Evolutionary conservation across 2,888 invertebrate species (phyloP).

Genomic region (Chloromyia formosa): DNA sequence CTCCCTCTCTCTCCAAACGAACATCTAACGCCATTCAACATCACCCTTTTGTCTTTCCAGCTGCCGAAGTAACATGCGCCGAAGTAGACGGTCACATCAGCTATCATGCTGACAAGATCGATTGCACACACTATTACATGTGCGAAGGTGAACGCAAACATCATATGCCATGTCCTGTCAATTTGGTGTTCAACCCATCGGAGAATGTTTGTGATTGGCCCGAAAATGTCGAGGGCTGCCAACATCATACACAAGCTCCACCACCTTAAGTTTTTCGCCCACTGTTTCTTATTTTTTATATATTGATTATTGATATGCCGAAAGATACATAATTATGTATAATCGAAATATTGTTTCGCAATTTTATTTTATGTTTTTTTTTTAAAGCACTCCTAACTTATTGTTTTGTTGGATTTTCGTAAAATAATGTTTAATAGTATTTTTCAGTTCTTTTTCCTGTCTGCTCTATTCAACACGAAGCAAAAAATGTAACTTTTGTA

Average conservation of each 20-base stretch:
- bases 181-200: slow-evolving; percentile 90
- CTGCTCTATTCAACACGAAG: background rate
- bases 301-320: too few relatives aligned
- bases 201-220: slow-evolving; percentile 97
- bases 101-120: slow-evolving; percentile 88
- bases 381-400: slow-evolving; percentile 14
- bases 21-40: background rate
- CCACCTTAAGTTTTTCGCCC: slow-evolving; percentile 57
- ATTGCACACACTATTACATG: slow-evolving; percentile 96
- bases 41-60: slow-evolving; percentile 64
- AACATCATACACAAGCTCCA: slow-evolving; percentile 74
- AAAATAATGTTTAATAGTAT: too few relatives aligned
- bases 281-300: slow-evolving; percentile 12
- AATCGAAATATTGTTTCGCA: too few relatives aligned
- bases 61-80: slow-evolving; percentile 87
- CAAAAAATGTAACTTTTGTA: background rate
- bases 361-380: background rate
- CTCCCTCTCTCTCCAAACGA: background rate
- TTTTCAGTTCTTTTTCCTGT: background rate
- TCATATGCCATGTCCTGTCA: slow-evolving; percentile 94
- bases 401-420: slow-evolving; percentile 12
- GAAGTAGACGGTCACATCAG: slow-evolving; percentile 96
- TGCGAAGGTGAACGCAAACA: slow-evolving; percentile 95
- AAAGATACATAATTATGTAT: too few relatives aligned
- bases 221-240: slow-evolving; percentile 90